phyloP scores from a whole-genome alignment of 2,888 invertebrate genomes.

The Uloborus plumipes region DNA sequence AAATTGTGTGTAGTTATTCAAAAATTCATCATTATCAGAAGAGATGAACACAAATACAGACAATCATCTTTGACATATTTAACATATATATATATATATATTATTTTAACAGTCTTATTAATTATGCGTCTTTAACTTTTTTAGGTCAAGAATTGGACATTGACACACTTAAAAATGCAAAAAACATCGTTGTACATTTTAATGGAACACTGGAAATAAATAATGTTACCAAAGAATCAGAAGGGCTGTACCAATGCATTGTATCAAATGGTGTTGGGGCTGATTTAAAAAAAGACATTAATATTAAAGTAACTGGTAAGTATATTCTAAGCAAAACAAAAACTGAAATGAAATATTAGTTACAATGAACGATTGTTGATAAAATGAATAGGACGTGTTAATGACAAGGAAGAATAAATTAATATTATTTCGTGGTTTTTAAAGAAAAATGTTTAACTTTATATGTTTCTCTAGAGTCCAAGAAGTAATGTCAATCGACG shows the following conservation, averaged over 20 bases:
- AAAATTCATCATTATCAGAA: too few relatives aligned
- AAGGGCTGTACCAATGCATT: slow-evolving; percentile 32
- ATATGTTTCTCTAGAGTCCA: too few relatives aligned
- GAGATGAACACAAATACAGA: too few relatives aligned
- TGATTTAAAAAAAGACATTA: slow-evolving; percentile 40
- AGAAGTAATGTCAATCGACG: too few relatives aligned
- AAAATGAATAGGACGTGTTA: too few relatives aligned
- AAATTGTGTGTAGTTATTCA: too few relatives aligned
- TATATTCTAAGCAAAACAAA: neutral
- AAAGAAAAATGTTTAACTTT: too few relatives aligned
- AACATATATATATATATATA: neutral
- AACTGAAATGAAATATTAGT: too few relatives aligned
- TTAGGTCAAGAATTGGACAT: slow-evolving; percentile 14
- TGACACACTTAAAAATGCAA: neutral
- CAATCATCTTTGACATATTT: too few relatives aligned
- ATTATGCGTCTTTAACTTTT: neutral
- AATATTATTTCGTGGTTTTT: too few relatives aligned
- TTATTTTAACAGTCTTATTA: neutral
- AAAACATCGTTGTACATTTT: neutral
- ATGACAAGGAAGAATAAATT: too few relatives aligned
- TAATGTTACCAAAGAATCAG: slow-evolving; percentile 10
- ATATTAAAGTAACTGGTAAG: slow-evolving; percentile 46
- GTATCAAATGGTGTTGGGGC: slow-evolving; percentile 43
- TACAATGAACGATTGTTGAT: too few relatives aligned
- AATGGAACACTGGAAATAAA: slow-evolving; percentile 38